These are phyloP conservation scores for Ophion costatus DNA, from an alignment of 2,888 invertebrate species.

Conservation along the genomic window DNA sequence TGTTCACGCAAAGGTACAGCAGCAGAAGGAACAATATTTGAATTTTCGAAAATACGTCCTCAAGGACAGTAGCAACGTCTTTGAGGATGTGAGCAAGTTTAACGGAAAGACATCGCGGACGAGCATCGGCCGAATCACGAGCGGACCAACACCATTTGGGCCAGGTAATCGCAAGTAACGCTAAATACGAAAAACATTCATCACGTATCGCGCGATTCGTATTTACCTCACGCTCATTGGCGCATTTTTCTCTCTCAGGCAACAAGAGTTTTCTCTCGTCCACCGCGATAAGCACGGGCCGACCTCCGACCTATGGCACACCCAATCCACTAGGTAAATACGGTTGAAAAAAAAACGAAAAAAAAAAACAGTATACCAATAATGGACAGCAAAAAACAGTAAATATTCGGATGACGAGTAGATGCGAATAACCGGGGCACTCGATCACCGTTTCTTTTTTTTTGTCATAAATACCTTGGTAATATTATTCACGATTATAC, in stretches of 20 bases:
- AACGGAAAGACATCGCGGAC: slow-evolving; percentile 75
- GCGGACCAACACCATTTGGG: slow-evolving; percentile 87
- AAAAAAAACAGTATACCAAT: slow-evolving; percentile 7
- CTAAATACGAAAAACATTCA: not conserved
- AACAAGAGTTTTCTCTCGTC: slow-evolving; percentile 80
- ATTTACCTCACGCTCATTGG: not conserved
- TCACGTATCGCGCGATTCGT: not conserved
- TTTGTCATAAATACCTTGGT: slow-evolving; percentile 35
- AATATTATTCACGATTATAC: slow-evolving; percentile 49
- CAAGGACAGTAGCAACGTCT: slow-evolving; percentile 91
- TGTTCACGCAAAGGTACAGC: slow-evolving; percentile 91
- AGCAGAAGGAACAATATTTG: slow-evolving; percentile 93
- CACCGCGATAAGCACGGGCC: slow-evolving; percentile 74
- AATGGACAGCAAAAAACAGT: not conserved
- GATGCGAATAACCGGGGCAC: slow-evolving; percentile 20
- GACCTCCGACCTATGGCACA: slow-evolving; percentile 78
- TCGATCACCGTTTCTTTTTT: slow-evolving; percentile 29
- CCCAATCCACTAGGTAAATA: slow-evolving; percentile 81
- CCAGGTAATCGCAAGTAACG: slow-evolving; percentile 72
- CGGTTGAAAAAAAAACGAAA: slow-evolving; percentile 55
- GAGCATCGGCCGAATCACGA: slow-evolving; percentile 83
- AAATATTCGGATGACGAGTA: slow-evolving; percentile 36
- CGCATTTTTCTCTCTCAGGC: slow-evolving; percentile 69
- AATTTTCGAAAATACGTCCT: slow-evolving; percentile 91
- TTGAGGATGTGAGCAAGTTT: slow-evolving; percentile 84